phyloP scores from a whole-genome alignment of 2,797 vertebrate genomes.

The Chelidonichthys spinosus region DNA sequence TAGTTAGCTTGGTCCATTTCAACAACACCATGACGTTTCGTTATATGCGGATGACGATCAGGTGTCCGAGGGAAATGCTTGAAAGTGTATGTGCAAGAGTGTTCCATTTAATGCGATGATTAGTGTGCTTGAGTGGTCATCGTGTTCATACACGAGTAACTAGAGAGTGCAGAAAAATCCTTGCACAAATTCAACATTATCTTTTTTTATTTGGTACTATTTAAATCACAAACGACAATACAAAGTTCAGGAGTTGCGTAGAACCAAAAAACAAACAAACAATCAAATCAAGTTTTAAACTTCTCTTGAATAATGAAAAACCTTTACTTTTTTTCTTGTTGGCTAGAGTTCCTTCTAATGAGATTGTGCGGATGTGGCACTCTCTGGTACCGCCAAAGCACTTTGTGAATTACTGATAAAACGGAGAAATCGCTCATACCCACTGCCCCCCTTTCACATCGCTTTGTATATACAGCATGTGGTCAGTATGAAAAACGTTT shows the following conservation, averaged over 20 bases:
- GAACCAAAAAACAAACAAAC: conserved; percentile 17
- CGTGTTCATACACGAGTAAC: neutral
- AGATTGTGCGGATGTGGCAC: neutral
- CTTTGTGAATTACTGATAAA: conserved; percentile 17
- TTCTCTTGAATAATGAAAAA: conserved; percentile 21
- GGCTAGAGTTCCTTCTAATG: conserved; percentile 5
- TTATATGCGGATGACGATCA: conserved; percentile 7
- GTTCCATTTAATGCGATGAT: neutral
- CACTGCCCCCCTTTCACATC: conserved; percentile 3
- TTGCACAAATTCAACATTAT: conserved; percentile 15
- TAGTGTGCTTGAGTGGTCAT: neutral
- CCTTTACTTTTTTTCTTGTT: neutral
- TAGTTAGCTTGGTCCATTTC: neutral
- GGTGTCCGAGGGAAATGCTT: neutral
- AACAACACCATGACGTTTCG: neutral
- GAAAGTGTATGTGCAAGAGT: neutral
- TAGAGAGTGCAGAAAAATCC: neutral
- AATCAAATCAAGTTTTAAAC: conserved; percentile 42
- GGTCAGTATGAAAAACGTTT: conserved; percentile 44
- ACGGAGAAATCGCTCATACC: neutral
- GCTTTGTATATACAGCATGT: conserved; percentile 28
- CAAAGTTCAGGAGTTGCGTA: conserved; percentile 38
- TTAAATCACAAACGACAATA: conserved; percentile 47
- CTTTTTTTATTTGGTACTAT: conserved; percentile 61
- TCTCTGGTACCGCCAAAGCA: neutral